phyloP scores from a whole-genome alignment of 2,113 vertebrate genomes.

The Myotis yumanensis region DNA sequence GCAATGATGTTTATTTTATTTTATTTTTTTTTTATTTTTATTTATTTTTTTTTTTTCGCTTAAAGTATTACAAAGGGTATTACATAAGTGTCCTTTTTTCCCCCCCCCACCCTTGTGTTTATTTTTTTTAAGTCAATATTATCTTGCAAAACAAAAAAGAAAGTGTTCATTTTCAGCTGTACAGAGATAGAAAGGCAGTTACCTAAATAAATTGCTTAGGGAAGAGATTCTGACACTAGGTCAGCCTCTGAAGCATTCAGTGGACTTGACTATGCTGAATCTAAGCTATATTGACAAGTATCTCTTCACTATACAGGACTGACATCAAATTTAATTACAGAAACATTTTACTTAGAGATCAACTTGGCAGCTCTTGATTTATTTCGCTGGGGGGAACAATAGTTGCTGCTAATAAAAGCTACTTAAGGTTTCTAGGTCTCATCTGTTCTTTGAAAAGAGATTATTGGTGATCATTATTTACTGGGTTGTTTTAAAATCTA shows the following conservation, averaged over 20 bases:
- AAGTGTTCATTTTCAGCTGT: background rate
- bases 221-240: background rate
- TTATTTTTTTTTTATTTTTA: background rate
- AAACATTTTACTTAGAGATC: background rate
- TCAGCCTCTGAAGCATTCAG: background rate
- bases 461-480: background rate
- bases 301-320: background rate
- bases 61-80: no score
- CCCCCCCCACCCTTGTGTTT: no score
- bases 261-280: background rate
- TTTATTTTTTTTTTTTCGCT: no score
- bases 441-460: conserved; percentile 3
- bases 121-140: background rate
- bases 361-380: background rate
- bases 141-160: conserved; percentile 25
- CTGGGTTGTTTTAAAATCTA: background rate
- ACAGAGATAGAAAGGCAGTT: background rate
- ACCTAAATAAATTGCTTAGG: background rate
- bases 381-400: background rate
- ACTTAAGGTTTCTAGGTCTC: background rate
- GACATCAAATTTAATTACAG: background rate
- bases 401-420: background rate
- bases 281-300: background rate
- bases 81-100: no score
- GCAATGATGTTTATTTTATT: background rate